Conservation (phyloP, 2,113 vertebrate species). For the Cygnus atratus region DNA sequence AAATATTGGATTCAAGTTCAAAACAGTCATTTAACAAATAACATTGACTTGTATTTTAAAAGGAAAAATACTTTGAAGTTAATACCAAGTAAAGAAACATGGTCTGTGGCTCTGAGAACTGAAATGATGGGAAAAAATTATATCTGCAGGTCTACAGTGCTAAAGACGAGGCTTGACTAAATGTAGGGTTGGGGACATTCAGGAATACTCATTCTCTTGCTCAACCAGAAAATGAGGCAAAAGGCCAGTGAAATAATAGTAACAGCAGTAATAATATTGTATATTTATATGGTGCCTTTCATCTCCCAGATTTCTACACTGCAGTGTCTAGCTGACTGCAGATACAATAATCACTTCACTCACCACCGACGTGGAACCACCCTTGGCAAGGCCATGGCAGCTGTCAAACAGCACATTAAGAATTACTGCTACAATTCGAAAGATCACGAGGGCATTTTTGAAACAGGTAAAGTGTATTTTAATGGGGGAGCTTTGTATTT, state of each 20-base stretch:
- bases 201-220: not conserved
- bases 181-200: not conserved
- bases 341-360: not conserved
- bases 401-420: not conserved
- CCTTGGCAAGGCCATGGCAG: not conserved
- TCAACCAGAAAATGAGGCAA: not conserved
- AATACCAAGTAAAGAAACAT: constrained; percentile 47
- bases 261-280: not conserved
- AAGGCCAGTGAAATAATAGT: not conserved
- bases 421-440: not conserved
- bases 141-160: constrained; percentile 22
- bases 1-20: constrained; percentile 67
- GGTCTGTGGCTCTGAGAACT: constrained; percentile 46
- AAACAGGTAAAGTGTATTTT: not conserved
- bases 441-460: not conserved
- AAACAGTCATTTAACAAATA: constrained; percentile 65
- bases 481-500: not conserved
- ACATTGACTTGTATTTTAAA: constrained; percentile 55
- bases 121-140: constrained; percentile 52
- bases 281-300: not conserved
- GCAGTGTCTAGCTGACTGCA: constrained; percentile 14
- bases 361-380: not conserved
- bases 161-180: not conserved
- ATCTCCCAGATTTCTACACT: not conserved
- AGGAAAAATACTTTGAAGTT: constrained; percentile 59